phyloP scores from a whole-genome alignment of 2,888 invertebrate genomes.

The Dione vanillae region DNA sequence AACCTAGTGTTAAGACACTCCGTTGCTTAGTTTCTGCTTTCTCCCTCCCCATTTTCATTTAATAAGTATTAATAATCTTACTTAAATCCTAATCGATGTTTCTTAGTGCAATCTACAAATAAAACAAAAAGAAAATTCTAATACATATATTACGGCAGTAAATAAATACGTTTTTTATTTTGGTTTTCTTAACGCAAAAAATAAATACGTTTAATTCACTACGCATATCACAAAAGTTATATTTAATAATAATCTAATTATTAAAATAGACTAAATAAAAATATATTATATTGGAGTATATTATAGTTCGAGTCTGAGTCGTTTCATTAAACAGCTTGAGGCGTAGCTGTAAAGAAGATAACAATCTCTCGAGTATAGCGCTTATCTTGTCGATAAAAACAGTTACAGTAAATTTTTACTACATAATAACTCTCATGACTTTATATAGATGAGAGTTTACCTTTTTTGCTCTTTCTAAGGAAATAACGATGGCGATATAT shows the following conservation, averaged over 20 bases:
- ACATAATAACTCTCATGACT: conserved; percentile 21
- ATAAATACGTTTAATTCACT: too few relatives aligned
- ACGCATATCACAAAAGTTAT: too few relatives aligned
- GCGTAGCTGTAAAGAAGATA: conserved; percentile 31
- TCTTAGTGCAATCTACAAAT: too few relatives aligned
- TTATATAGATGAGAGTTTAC: conserved; percentile 7
- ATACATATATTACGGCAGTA: too few relatives aligned
- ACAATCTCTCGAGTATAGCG: conserved; percentile 37
- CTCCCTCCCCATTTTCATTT: too few relatives aligned
- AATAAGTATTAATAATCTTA: too few relatives aligned
- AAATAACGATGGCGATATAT: not conserved
- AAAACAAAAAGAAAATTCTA: too few relatives aligned
- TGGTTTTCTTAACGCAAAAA: too few relatives aligned
- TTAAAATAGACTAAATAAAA: conserved; percentile 9
- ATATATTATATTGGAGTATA: conserved; percentile 20
- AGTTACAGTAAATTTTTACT: conserved; percentile 33
- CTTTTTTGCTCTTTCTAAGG: not conserved
- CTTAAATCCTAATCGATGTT: too few relatives aligned
- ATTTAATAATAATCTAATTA: not conserved
- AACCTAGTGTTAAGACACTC: too few relatives aligned
- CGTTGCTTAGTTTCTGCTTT: too few relatives aligned
- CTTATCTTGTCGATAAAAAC: conserved; percentile 36
- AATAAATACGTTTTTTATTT: too few relatives aligned
- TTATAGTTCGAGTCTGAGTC: not conserved
- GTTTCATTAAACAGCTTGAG: conserved; percentile 32